Base-by-base conservation (phyloP, 2,797 vertebrate species). In the Chromobotia macracanthus region DNA sequence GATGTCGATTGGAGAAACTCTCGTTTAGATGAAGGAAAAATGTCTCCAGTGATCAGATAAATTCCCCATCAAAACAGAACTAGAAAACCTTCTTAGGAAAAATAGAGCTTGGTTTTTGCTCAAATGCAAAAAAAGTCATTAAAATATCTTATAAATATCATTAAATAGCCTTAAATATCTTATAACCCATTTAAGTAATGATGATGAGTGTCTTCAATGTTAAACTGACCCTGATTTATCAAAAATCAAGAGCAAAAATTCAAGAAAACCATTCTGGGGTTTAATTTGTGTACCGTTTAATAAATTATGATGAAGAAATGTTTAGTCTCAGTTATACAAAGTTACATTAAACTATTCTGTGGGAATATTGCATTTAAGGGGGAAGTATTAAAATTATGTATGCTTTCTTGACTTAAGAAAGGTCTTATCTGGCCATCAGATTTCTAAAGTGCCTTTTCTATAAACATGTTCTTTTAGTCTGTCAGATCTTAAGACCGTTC, bases 11-110 rank as follows among this genome's bases (percentile, higher is more conserved):
- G 48, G 15, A 44, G 56, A 79, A 79, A 53, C 48, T 71, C 31
- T 25, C 28, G 64, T 78, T 64, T 79, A 64, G 68, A 79, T 12
- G 19, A 72, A 72, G 51, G 23, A 4, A 5, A 56, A 55, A 55
- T 0, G 13, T 79, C 68, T 79, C 50, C 28, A 72, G 25, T 65
- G 65, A 72, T 79, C 50, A 31, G 21, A 58, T 48, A 48, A 72
- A 72, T 65, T 48, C 60, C 21, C 21, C 50, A 11, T 10, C n/a
- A 16, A 72, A 28, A 63, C 19, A 3, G 41, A 31, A 31, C 48
- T 65, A 66, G n/a, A 65, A 31, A 65, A 35, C 11, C 10, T 0
- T 71, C 55, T 23, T 19, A 25, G 7, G 13, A 19, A 35, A 70
- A 77, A 41, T 5, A 41, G 35, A 19, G 18, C 38, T 41, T 46